These are phyloP conservation scores for Cryptoprocta ferox DNA, from an alignment of 2,797 vertebrate genomes.

Conservation along the genomic window DNA sequence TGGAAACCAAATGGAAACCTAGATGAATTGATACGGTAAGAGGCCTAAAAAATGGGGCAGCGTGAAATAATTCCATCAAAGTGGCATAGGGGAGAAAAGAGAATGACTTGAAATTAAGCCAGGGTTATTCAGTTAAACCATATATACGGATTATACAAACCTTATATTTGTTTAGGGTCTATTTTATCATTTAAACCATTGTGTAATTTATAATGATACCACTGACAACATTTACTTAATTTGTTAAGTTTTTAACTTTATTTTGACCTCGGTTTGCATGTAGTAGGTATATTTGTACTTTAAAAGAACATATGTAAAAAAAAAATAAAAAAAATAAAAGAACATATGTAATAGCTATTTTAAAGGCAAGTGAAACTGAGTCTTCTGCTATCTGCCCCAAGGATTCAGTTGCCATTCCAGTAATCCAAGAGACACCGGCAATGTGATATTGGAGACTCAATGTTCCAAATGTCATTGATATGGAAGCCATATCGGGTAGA, in stretches of 20 bases:
- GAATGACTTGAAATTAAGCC: not conserved
- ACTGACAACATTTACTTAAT: constrained; percentile 5
- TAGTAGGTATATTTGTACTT: not conserved
- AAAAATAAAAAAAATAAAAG: not conserved
- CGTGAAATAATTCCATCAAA: constrained; percentile 45
- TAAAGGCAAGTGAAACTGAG: not conserved
- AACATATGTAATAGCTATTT: not conserved
- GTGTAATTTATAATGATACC: not conserved
- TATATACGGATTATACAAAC: not conserved
- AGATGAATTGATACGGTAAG: not conserved
- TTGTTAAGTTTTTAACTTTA: constrained; percentile 28
- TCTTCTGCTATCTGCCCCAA: not conserved
- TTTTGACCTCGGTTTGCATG: constrained; percentile 33
- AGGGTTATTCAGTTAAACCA: not conserved
- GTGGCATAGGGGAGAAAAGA: not conserved
- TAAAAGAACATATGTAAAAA: not conserved
- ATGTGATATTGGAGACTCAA: constrained; percentile 30
- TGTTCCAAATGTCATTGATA: constrained; percentile 45
- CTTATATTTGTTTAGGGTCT: not conserved
- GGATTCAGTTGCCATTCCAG: constrained; percentile 45
- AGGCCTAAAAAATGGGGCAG: not conserved
- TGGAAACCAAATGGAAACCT: constrained; percentile 37
- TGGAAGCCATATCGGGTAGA: not conserved
- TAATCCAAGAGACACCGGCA: constrained; percentile 32
- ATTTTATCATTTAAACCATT: constrained; percentile 46